Evolutionary conservation across 1,140 invertebrate species (phyloP).

Genomic region (Archivesica marissinica): DNA sequence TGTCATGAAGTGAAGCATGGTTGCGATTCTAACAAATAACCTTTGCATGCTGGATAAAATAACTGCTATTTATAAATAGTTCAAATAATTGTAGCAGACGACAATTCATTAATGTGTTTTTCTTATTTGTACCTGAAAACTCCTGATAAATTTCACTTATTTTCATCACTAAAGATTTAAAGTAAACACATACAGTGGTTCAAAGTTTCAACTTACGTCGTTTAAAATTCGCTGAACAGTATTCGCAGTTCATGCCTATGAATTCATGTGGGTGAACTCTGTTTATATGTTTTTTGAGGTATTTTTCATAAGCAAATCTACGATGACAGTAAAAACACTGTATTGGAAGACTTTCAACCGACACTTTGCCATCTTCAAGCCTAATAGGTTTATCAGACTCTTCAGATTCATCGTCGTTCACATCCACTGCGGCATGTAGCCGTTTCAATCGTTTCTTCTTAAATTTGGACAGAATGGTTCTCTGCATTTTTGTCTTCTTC

Average conservation of each 20-base stretch:
- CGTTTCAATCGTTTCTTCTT: constrained; percentile 6
- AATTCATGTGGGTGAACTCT: constrained; percentile 46
- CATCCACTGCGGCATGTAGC: not conserved
- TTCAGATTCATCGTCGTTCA: not conserved
- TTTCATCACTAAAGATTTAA: too few relatives aligned
- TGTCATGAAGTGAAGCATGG: too few relatives aligned
- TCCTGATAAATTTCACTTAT: too few relatives aligned
- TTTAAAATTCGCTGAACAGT: constrained; percentile 59
- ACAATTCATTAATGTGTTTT: too few relatives aligned
- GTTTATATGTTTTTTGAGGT: constrained; percentile 55
- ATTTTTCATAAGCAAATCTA: constrained; percentile 59
- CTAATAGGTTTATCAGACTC: constrained; percentile 18
- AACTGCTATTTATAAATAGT: too few relatives aligned
- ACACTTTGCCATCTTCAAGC: constrained; percentile 42
- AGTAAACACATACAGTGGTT: too few relatives aligned
- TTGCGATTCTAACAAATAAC: too few relatives aligned
- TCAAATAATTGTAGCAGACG: too few relatives aligned
- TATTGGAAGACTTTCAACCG: constrained; percentile 40
- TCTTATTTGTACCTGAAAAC: too few relatives aligned
- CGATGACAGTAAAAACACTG: constrained; percentile 50
- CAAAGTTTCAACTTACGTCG: constrained; percentile 24
- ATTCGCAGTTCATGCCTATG: constrained; percentile 56
- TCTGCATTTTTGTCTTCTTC: constrained; percentile 1
- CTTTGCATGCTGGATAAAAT: too few relatives aligned
- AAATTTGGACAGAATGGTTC: not conserved